Base-by-base conservation (phyloP, 1,140 invertebrate species). In the Scaptomyza montana region DNA sequence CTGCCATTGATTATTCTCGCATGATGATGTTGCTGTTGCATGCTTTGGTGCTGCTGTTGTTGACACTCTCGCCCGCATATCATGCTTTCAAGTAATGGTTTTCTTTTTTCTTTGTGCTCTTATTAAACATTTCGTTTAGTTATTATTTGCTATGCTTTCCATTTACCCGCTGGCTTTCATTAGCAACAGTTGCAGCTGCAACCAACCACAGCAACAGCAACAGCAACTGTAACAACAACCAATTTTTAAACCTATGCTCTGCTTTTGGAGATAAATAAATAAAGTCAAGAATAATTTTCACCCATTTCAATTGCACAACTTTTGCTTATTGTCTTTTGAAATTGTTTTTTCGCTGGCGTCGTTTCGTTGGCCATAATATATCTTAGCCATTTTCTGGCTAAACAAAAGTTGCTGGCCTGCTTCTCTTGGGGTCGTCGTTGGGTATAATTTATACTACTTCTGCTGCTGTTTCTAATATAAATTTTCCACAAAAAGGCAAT, bases 401-500 rank as follows among this genome's bases (percentile, higher is more conserved):
- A 39, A 30, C 13, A 50, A 51, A 16, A 16, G n/a, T 28, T 49
- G 39, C 43, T 50, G 55, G 25, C 25, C 13, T 45, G n/a, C 12
- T 8, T 16, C 41, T 53, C n/a, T 43, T 3, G 19, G 33, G 30
- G 39, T 6, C 70, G 39, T 6, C 70, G 41, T 54, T 55, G 62
- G 43, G 61, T 51, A 70, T 82, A 82, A 87, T 87, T 87, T 87
- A 87, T 82, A 56, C 33, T 36, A 2, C 33, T 36, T 8, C 2
- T 36, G 33, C 8, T 36, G 7, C 33, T 60, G 72, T 56, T 61
- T 82, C 84, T 77, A 87, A 87, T 79, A 87, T 82, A 87, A 89
- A 87, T 86, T 86, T 87, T 65, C 45, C 47, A 53, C 59, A 82
- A 86, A 74, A 77, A 87, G 82, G 82, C 84, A 89, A 87, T 87